Evolutionary conservation across 2,797 vertebrate genomes (phyloP).

Genomic region (Myotis myotis): DNA sequence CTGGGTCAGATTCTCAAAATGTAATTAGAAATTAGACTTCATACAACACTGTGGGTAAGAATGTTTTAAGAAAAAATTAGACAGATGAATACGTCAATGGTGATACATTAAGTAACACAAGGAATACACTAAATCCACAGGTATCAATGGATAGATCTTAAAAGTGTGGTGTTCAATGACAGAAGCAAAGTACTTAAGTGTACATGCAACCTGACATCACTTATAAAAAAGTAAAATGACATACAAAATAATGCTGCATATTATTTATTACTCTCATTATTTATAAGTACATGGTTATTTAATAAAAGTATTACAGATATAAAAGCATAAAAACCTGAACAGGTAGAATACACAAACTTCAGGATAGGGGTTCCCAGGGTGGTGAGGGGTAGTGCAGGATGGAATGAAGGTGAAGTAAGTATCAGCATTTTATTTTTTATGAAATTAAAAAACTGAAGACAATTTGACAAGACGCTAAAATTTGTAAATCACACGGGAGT

Average conservation of each 20-base stretch:
- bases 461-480: background rate
- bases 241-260: background rate
- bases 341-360: background rate
- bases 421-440: background rate
- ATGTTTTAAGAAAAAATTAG: too few relatives aligned
- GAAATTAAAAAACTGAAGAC: slow-evolving; percentile 35
- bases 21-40: background rate
- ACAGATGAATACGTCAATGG: background rate
- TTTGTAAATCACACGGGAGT: background rate
- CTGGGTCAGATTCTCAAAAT: background rate
- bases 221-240: background rate
- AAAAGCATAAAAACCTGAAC: background rate
- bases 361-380: background rate
- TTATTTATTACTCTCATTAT: background rate
- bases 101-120: background rate
- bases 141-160: background rate
- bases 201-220: background rate
- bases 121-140: background rate
- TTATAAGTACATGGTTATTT: background rate
- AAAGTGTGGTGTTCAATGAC: background rate
- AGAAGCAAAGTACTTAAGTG: background rate
- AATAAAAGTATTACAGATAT: background rate
- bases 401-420: background rate
- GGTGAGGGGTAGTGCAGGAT: too few relatives aligned
- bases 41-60: too few relatives aligned